Base-by-base conservation (phyloP, 2,113 vertebrate genomes). In the Aphelocoma coerulescens region DNA sequence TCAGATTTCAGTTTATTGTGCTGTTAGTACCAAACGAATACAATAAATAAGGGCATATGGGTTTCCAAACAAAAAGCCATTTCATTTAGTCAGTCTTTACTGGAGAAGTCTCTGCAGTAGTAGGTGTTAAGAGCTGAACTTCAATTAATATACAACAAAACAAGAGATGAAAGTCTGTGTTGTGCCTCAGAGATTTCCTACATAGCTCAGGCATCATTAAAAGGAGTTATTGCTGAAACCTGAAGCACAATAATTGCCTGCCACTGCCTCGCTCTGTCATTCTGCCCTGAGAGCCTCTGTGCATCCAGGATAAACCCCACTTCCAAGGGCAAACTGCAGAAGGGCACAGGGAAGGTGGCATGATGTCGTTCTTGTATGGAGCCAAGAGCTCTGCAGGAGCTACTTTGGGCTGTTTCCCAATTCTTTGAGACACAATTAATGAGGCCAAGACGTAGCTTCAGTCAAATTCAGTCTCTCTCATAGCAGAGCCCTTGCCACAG, bases 361-460 rank as follows among this genome's bases (percentile, higher is more conserved):
- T 30, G 54, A 22, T 0, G 0, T 10, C 32, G 35, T 22, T 73
- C 41, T 10, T 9, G 9, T 9, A 22, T 0, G 2, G 18, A 77
- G 75, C 63, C 63, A 73, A 35, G 85, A 1, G 5, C 49, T 23
- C 75, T 2, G 2, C 48, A 71, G 77, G 67, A 89, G 76, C 15
- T 19, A 12, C 54, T 48, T 67, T 48, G 55, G 68, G 68, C 33
- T 6, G 0, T 41, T 93, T 88, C 21, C 55, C 75, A 67, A 19
- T 46, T 83, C 78, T 73, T 7, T 8, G 5, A 88, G 71, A 73
- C 46, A 41, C 15, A 49, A 28, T 33, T 58, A 54, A 33, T 18
- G 80, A 89, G 51, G 85, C 54, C 79, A 44, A 57, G 77, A 35
- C 0, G 0, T 5, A 62, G 32, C 18, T 85, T 89, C 57, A 67